Percentiles rank a stretch among this genome's conserved stretches.
Evolutionary conservation across 2,888 invertebrate species (phyloP).

Genomic region (Tortrix viridana): DNA sequence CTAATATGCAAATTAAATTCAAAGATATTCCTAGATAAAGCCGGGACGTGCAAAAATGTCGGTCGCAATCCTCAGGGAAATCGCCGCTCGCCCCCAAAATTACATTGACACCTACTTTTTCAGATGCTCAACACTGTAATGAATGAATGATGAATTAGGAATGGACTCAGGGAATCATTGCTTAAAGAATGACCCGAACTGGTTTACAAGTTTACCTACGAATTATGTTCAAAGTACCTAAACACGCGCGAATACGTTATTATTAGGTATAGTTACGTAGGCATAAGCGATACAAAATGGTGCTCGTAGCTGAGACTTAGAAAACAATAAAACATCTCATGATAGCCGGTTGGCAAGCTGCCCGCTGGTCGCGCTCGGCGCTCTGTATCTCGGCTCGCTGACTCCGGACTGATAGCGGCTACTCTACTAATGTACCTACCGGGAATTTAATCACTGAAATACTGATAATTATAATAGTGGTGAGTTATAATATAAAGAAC

Average conservation of each 20-base stretch:
- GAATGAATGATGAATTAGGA: too few species aligned
- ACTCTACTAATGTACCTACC: neutral
- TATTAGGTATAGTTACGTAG: neutral
- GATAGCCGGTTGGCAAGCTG: slow-evolving; percentile 25
- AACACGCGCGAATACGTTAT: neutral
- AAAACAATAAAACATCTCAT: slow-evolving; percentile 4
- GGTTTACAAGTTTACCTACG: too few species aligned
- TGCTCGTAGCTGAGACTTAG: slow-evolving; percentile 1
- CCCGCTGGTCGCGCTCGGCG: slow-evolving; percentile 2
- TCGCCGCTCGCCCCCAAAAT: too few species aligned
- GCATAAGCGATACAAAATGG: neutral
- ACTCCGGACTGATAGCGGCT: slow-evolving; percentile 6
- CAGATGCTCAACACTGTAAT: too few species aligned
- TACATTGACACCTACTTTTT: too few species aligned
- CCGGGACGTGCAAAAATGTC: slow-evolving; percentile 15
- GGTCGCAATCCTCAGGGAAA: neutral
- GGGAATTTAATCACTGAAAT: too few species aligned
- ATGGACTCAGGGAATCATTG: too few species aligned
- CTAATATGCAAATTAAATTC: slow-evolving; percentile 7
- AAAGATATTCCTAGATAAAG: slow-evolving; percentile 11
- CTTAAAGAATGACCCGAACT: too few species aligned
- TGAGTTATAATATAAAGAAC: too few species aligned
- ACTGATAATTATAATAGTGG: too few species aligned
- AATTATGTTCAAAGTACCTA: too few species aligned
- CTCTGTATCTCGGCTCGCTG: slow-evolving; percentile 15